A percentile compares a stretch with the other conserved stretches of the same genome.
Evolutionary conservation across 1,140 invertebrate species (phyloP).

Genomic region (Tenebrio molitor): DNA sequence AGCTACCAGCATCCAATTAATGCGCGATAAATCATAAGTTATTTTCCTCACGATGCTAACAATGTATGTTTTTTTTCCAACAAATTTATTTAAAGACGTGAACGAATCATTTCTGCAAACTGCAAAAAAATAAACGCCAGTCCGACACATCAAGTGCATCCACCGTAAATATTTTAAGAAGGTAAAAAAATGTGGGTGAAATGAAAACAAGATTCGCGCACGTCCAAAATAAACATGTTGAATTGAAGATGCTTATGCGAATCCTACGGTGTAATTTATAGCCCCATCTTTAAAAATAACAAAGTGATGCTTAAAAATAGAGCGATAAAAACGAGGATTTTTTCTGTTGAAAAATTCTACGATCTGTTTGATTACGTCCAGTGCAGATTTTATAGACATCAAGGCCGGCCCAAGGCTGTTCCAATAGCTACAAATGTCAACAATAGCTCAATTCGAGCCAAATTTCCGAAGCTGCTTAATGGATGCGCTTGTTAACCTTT

Average conservation of each 20-base stretch:
- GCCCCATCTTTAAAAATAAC: background rate
- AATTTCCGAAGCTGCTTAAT: background rate
- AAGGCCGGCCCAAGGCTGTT: background rate
- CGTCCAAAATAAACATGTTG: background rate
- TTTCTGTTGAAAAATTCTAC: background rate
- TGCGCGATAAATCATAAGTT: conserved; percentile 8
- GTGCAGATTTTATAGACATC: conserved; percentile 11
- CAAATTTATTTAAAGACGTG: background rate
- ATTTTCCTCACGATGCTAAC: background rate
- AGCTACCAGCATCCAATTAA: conserved; percentile 5
- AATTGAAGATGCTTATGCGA: conserved; percentile 7
- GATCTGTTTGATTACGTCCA: background rate
- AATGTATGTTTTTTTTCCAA: background rate
- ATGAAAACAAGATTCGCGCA: background rate
- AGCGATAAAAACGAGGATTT: background rate
- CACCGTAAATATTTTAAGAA: background rate
- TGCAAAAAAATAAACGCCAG: background rate
- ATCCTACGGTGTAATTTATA: background rate
- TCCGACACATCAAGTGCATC: background rate
- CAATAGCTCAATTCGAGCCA: background rate
- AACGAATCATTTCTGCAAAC: conserved; percentile 10
- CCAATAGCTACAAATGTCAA: background rate
- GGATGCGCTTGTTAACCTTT: conserved; percentile 13
- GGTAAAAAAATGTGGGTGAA: conserved; percentile 2
- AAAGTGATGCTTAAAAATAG: background rate